Conservation (phyloP, 2,888 invertebrate species). For the Drosophila longiperda region DNA sequence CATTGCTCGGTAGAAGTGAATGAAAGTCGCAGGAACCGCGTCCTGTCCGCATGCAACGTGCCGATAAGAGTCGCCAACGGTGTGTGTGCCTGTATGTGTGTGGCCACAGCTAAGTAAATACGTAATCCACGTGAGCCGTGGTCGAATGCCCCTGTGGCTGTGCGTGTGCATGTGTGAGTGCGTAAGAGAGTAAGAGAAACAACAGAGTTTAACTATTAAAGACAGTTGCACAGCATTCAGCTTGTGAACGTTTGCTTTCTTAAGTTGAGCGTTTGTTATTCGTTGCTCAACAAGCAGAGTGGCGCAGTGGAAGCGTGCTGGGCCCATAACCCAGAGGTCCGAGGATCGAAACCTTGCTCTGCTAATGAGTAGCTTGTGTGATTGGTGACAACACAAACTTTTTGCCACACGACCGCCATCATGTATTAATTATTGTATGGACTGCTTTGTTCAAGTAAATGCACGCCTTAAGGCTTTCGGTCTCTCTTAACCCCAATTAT, state of each 20-base stretch:
- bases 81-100: conserved; percentile 34
- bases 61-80: conserved; percentile 65
- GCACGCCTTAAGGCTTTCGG: not conserved
- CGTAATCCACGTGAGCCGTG: conserved; percentile 66
- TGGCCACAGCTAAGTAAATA: conserved; percentile 66
- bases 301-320: conserved; percentile 93
- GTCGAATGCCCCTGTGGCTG: conserved; percentile 11
- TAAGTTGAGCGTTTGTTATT: conserved; percentile 3
- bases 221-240: not conserved
- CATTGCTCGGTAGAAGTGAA: not conserved
- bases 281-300: conserved; percentile 87
- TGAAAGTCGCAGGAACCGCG: not conserved
- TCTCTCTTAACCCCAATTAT: not conserved
- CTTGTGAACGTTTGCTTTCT: not conserved
- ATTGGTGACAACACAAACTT: not conserved
- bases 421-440: not conserved
- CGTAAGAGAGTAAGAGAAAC: not conserved
- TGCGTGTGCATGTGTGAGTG: conserved; percentile 2
- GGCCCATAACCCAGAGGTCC: conserved; percentile 89
- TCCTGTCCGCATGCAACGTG: conserved; percentile 56
- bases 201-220: not conserved
- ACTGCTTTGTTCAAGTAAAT: not conserved
- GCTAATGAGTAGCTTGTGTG: conserved; percentile 66
- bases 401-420: not conserved
- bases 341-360: conserved; percentile 86